Evolutionary conservation across 2,113 vertebrate species (phyloP), one percentile per base, ranked within the genome.

Genomic region (Patagioenas fasciata): DNA sequence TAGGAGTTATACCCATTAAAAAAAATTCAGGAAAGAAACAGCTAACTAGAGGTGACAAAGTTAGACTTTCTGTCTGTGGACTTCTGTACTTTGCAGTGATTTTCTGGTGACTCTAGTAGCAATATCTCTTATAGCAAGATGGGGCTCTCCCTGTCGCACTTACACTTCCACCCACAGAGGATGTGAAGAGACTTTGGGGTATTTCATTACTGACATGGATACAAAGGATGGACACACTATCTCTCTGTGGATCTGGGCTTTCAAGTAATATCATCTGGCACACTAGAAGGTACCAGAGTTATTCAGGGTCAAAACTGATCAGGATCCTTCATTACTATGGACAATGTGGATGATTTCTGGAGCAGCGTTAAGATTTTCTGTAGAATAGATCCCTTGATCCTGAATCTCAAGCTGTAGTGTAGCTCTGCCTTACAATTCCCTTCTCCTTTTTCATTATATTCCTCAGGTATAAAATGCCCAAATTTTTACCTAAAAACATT

Each of bases 1-100:
- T 74, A 38, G 84, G 85, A 86, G 51, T 78, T 84, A 7, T 69
- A 65, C 40, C 40, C 24, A 90, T 84, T 93, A 69, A 71, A 78
- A 84, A 61, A 57, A 73, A 66, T 65, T 83, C 56, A 79, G 17
- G 31, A 64, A 29, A 83, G 48, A 93, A 85, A 79, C 48, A 80
- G 7, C 24, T 67, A 74, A 56, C 10, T 13, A 80, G 51, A 61
- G 5, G 6, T 53, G 34, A 60, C 31, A 83, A 71, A 74, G 13
- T n/a, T 73, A 60, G 42, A 56, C 31, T 72, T 32, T 65, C 31
- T 78, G 4, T 84, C 70, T 65, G 15, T 51, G 10, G 51, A 16
- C 23, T 50, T 82, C 13, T 25, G 23, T 74, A 47, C 32, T 91
- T 89, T 67, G 44, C n/a, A 60, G 26, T 51, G 51, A 74, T 93